Evolutionary conservation across 2,113 vertebrate species (phyloP), one percentile per base, ranked within the genome.

Genomic region (Malurus melanocephalus): DNA sequence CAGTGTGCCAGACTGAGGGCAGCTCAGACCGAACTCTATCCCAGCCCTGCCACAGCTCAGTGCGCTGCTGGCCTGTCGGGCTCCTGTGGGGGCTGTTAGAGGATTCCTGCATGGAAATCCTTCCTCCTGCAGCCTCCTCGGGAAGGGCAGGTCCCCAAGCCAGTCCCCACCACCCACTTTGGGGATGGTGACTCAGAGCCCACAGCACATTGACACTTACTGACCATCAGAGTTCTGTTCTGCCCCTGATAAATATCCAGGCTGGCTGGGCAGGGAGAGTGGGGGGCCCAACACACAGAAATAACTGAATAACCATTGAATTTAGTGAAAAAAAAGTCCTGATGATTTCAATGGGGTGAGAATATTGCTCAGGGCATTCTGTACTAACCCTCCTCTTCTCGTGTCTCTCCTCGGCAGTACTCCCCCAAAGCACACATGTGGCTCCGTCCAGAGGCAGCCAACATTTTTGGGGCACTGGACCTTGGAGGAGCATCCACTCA

Each of bases 401-500:
- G 38, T 52, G 13, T 64, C 60, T 77, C 7, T 0, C 49, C 45
- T 67, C 64, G 93, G 72, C 96, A 98, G 98, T 96, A 96, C 78
- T 95, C 96, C 5, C 97, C 96, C 33, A 94, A 94, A 88, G 69
- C 95, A 28, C 93, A 48, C 24, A 33, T 3, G 0, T 98, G 97
- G 97, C 51, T 97, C 35, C 97, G 10, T 27, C 97, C 98, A 7
- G 93, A 94, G 48, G 72, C 72, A 9, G 89, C 83, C 65, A 92
- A 48, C 61, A 94, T 95, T 46, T 59, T 94, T 2, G 98, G 98
- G 22, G 97, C 97, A 0, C 88, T 98, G 93, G 97, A 98, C 71
- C 96, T 98, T 10, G 98, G 98, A 68, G 98, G 98, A 16, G 96
- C 97, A 20, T 98, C 98, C 38, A 97, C 98, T 9, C 98, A 98